Evolutionary conservation across 2,113 vertebrate species (phyloP), one percentile per base, ranked within the genome.

Genomic region (Lycaon pictus): DNA sequence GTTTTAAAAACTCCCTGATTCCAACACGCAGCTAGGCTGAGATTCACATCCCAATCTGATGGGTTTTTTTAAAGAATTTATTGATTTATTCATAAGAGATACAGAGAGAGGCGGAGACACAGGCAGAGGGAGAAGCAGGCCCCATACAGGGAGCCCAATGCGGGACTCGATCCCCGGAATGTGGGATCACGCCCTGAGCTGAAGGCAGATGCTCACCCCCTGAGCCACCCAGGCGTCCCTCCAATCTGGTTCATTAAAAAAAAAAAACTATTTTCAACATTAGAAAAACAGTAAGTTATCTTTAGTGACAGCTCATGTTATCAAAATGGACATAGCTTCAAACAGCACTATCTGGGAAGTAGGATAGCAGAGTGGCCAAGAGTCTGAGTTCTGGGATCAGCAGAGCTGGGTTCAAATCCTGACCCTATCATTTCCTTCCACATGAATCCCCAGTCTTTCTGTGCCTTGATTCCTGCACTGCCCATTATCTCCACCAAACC

Each of bases 241-340:
- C 43, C 43, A 43, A 43, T 1, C 43, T 43, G 43, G 43, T 43
- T 43, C 43, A 43, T 43, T 43, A 43, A 43, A 43, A 43, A 43
- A 56, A 13, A 65, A 83, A 51, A 51, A 15, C 5, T 17, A 19
- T n/a, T 74, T 48, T 56, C 84, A 51, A 56, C 13, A 17, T 79
- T 65, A 84, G 90, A 2, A 77, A 60, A 90, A 17, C 32, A 80
- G 20, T 7, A 35, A 85, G 37, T 71, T 81, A 48, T 51, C 60
- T 51, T 51, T 4, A 32, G 67, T 12, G 35, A n/a, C 2, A 0
- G 25, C 13, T 9, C 3, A 1, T 10, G 37, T 17, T 12, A 25
- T 11, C 0, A 1, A 53, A 12, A 7, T 7, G 22, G 51, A 32
- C 1, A 0, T 4, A 16, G 58, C 48, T 92, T 48, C 37, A 3